Evolutionary conservation across 2,888 invertebrate species (phyloP).

Genomic region (Amphipoea oculea): DNA sequence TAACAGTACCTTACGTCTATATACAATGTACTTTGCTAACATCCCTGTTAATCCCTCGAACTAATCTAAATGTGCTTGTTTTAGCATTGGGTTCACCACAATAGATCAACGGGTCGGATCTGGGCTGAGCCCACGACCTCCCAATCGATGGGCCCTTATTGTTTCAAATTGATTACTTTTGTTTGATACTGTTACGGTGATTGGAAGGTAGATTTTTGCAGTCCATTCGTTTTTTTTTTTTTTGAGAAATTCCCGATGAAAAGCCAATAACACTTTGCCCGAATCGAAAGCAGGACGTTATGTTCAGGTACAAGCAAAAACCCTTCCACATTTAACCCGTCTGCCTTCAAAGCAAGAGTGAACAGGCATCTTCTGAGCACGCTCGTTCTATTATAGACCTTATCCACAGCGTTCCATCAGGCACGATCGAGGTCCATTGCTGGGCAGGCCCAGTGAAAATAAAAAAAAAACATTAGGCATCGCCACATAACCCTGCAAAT

Average conservation of each 20-base stretch:
- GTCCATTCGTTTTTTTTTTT: neutral
- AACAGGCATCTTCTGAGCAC: neutral
- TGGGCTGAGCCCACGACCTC: conserved; percentile 36
- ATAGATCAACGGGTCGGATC: conserved; percentile 55
- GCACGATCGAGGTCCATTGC: neutral
- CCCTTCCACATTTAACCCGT: neutral
- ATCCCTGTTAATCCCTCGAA: conserved; percentile 52
- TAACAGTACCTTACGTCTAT: conserved; percentile 21
- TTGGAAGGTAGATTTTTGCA: neutral
- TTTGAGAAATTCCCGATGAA: neutral
- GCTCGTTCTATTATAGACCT: neutral
- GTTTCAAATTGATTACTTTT: conserved; percentile 50
- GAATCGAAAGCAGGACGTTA: neutral
- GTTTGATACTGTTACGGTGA: conserved; percentile 23
- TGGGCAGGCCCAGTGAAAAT: neutral
- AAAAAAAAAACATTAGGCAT: neutral
- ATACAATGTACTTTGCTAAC: conserved; percentile 38
- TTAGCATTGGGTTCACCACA: conserved; percentile 56
- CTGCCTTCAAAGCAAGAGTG: neutral
- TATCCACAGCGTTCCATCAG: neutral
- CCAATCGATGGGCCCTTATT: conserved; percentile 37
- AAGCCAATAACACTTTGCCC: neutral
- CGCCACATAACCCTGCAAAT: too few species aligned
- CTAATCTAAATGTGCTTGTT: conserved; percentile 60
- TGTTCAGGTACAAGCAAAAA: neutral